A percentile compares a stretch with the other conserved stretches of the same genome.
These are phyloP conservation scores for Panagrolaimus sp. DNA, from an alignment of 1,140 invertebrate species.

Conservation along the genomic window DNA sequence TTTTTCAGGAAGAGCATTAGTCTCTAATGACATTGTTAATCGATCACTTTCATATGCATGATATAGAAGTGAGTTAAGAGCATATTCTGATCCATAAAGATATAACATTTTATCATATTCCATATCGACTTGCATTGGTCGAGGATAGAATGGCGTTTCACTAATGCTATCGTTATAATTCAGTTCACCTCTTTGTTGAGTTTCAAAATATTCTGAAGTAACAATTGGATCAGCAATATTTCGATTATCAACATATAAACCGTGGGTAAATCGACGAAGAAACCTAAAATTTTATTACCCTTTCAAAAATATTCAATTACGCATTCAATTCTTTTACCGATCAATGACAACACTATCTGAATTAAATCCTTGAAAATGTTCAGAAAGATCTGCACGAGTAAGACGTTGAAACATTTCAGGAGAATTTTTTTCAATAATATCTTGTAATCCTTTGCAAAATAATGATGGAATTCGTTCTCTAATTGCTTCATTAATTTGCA, in stretches of 20 bases:
- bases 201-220: slow-evolving; percentile 56
- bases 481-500: slow-evolving; percentile 51
- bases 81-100: slow-evolving; percentile 56
- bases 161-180: slow-evolving; percentile 35
- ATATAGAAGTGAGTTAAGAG: slow-evolving; percentile 55
- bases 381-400: slow-evolving; percentile 37
- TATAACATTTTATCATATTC: slow-evolving; percentile 56
- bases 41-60: slow-evolving; percentile 53
- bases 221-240: slow-evolving; percentile 51
- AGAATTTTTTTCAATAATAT: slow-evolving; percentile 55
- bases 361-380: slow-evolving; percentile 42
- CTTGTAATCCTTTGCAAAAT: slow-evolving; percentile 43
- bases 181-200: slow-evolving; percentile 55
- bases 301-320: background rate
- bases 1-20: slow-evolving; percentile 40
- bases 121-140: slow-evolving; percentile 30
- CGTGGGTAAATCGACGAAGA: slow-evolving; percentile 47
- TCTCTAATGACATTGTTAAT: slow-evolving; percentile 48
- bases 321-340: slow-evolving; percentile 28
- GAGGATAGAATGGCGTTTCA: slow-evolving; percentile 49
- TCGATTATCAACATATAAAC: slow-evolving; percentile 52
- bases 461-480: slow-evolving; percentile 49
- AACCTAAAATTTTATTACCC: slow-evolving; percentile 33
- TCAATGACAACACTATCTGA: slow-evolving; percentile 47
- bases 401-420: slow-evolving; percentile 46